Base-by-base conservation (phyloP, 1,140 invertebrate species). In the Drosophila ambigua region DNA sequence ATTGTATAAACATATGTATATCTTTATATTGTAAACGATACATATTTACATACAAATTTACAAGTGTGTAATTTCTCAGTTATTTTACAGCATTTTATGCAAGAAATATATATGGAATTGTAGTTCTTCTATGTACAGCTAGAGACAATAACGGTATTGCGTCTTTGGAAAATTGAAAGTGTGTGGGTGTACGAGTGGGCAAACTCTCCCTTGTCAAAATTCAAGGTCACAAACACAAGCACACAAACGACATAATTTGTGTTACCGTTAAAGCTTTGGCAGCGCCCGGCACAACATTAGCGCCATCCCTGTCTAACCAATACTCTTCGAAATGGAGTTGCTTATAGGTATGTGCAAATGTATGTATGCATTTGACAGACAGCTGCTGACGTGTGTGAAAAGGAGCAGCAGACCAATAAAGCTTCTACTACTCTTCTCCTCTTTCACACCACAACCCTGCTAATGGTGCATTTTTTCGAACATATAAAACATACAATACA, bases 171-270 rank as follows among this genome's bases (percentile, higher is more conserved):
- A 59, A 31, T 69, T 64, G 28, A 72, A 53, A 55, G 66, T 68
- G 31, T 41, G 39, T 54, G 54, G 48, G 44, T 54, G 71, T 15
- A 46, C 46, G 51, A n/a, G 46, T 44, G 48, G 39, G 35, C 39
- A 55, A 59, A 61, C 72, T 67, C 72, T 64, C 61, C 44, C 52
- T 54, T 54, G 41, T 53, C 53, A 44, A 74, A 72, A 75, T 76
- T 76, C 72, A 76, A 76, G 72, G 72, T 76, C 72, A 76, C 44
- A 43, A 74, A 58, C 71, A 74, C 73, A 51, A 46, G 71, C 44
- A 72, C 9, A 52, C 35, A 28, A 39, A 52, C 66, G 39, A 75
- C 72, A 74, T 74, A 75, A 75, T 74, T 59, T 57, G 9, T 35
- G 44, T 68, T 66, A 66, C 71, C 71, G 61, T 66, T 75, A 54